Evolutionary conservation across 2,888 invertebrate species (phyloP).

Genomic region (Platycnemis pennipes): DNA sequence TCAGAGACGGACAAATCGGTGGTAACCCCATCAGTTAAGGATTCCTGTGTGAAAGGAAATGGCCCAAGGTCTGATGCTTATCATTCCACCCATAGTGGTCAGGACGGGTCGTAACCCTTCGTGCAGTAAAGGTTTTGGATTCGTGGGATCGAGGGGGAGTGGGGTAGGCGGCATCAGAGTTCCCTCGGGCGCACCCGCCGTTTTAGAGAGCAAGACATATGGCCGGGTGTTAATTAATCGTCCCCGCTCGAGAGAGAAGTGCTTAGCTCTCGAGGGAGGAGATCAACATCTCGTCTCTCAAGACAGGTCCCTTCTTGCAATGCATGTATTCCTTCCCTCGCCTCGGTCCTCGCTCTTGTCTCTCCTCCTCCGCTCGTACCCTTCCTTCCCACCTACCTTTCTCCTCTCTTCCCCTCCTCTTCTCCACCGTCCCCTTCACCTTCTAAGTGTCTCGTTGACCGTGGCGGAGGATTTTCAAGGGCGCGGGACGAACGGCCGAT

Average conservation of each 20-base stretch:
- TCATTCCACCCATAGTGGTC: not conserved
- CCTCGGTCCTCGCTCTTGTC: not conserved
- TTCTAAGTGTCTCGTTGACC: not conserved
- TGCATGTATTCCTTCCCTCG: not conserved
- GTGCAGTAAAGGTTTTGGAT: not conserved
- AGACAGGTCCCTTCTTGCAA: constrained; percentile 2
- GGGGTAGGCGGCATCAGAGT: not conserved
- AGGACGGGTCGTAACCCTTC: constrained; percentile 12
- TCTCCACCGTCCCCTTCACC: not conserved
- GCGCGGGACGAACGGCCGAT: constrained; percentile 26
- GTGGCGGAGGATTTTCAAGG: constrained; percentile 31
- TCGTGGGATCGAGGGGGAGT: not conserved
- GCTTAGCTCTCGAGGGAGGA: not conserved
- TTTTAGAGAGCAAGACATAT: not conserved
- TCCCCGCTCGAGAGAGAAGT: not conserved
- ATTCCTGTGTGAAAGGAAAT: not conserved
- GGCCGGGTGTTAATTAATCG: constrained; percentile 29
- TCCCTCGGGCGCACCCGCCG: not conserved
- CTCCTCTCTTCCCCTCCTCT: not conserved
- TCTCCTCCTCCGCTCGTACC: not conserved
- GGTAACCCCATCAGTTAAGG: not conserved
- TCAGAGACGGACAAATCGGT: too few relatives aligned
- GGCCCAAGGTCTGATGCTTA: constrained; percentile 8
- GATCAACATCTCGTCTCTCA: not conserved
- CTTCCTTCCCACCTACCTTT: not conserved